A percentile compares a stretch with the other conserved stretches of the same genome.
phyloP scores from a whole-genome alignment of 2,797 vertebrate species.

The Protosalanx chinensis region DNA sequence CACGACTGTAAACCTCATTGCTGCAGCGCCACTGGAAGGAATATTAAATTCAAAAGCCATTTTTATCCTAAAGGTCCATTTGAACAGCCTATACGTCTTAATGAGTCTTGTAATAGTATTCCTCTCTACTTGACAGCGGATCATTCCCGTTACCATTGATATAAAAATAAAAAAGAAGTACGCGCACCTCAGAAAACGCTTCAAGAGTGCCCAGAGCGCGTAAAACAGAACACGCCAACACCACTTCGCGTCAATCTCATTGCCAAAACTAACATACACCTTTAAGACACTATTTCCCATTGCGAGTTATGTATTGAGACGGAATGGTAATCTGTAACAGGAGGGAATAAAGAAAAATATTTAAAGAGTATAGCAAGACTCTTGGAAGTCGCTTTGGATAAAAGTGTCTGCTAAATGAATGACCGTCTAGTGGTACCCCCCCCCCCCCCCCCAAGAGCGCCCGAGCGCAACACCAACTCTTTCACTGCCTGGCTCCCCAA shows the following conservation, averaged over 20 bases:
- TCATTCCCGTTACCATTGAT: not conserved
- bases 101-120: not conserved
- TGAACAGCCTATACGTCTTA: not conserved
- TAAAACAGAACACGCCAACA: not conserved
- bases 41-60: not conserved
- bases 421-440: too few species aligned
- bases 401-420: too few species aligned
- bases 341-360: not conserved
- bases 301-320: not conserved
- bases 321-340: too few species aligned
- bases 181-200: too few species aligned
- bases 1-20: not conserved
- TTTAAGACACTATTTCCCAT: not conserved
- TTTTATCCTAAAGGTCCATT: not conserved
- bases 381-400: too few species aligned
- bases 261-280: not conserved
- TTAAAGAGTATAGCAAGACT: not conserved
- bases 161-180: not conserved
- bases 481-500: too few species aligned
- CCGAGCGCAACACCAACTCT: too few species aligned
- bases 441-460: too few species aligned
- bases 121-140: not conserved
- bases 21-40: not conserved
- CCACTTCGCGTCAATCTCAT: not conserved
- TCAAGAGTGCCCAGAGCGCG: not conserved